Evolutionary conservation across 2,113 vertebrate genomes (phyloP).

Genomic region (Ochotona princeps): DNA sequence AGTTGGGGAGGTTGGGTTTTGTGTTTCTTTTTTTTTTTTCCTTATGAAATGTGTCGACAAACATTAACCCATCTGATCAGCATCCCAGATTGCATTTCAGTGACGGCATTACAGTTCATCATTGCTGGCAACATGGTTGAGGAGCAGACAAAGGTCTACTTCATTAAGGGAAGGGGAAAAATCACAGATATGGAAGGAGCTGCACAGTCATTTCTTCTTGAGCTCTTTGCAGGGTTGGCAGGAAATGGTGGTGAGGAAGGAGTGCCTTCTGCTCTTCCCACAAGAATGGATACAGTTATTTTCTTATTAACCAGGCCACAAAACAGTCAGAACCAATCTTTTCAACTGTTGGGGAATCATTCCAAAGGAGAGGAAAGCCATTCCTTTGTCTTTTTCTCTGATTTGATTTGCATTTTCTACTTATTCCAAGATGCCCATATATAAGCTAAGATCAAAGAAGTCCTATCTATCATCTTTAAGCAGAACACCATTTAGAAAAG

Average conservation of each 20-base stretch:
- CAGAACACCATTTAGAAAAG: neutral
- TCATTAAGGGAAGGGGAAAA: conserved; percentile 56
- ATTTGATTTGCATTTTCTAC: neutral
- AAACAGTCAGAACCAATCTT: conserved; percentile 29
- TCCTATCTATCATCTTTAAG: neutral
- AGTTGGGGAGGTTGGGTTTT: conserved; percentile 13
- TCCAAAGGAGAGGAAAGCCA: conserved; percentile 23
- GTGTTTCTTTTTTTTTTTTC: conserved; percentile 57
- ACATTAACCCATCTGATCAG: conserved; percentile 47
- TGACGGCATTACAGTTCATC: neutral
- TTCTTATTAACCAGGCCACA: neutral
- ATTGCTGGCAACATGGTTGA: neutral
- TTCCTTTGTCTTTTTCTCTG: conserved; percentile 21
- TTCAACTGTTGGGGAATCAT: neutral
- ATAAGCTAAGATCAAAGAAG: conserved; percentile 21
- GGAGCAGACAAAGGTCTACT: conserved; percentile 25
- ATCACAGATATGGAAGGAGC: neutral
- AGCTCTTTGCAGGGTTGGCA: neutral
- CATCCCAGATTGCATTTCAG: conserved; percentile 47
- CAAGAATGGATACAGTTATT: neutral
- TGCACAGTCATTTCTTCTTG: neutral
- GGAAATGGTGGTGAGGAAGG: neutral
- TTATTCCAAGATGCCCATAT: neutral
- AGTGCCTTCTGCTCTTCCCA: neutral
- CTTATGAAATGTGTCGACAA: conserved; percentile 60